Evolutionary conservation across 2,113 vertebrate genomes (phyloP).

Genomic region (Copsychus sechellarum): DNA sequence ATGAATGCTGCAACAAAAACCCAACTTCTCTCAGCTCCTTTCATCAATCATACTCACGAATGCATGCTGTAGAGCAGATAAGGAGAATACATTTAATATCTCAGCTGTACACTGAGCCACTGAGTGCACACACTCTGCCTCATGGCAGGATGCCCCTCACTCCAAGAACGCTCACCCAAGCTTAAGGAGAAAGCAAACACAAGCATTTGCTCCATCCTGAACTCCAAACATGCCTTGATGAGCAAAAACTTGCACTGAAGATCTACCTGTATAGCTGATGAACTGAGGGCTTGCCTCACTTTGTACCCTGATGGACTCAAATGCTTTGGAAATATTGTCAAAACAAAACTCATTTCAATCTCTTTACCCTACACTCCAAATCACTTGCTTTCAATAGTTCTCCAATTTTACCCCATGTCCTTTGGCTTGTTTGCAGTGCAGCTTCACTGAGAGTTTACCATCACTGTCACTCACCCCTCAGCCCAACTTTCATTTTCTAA

Average conservation of each 20-base stretch:
- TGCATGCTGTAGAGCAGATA: background rate
- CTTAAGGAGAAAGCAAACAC: background rate
- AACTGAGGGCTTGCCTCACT: background rate
- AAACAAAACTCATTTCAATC: background rate
- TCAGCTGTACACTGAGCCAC: background rate
- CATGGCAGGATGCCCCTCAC: background rate
- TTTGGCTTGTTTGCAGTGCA: background rate
- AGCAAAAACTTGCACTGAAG: background rate
- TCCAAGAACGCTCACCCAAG: background rate
- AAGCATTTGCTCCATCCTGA: background rate
- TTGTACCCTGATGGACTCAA: background rate
- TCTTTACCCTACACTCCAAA: background rate
- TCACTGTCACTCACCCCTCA: background rate
- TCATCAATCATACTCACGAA: background rate
- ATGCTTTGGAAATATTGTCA: background rate
- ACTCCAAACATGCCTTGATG: background rate
- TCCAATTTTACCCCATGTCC: background rate
- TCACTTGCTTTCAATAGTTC: background rate
- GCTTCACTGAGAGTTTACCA: background rate
- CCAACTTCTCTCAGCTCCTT: background rate
- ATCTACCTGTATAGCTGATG: background rate
- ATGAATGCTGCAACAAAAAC: background rate
- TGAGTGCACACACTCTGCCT: background rate
- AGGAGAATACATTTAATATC: background rate
- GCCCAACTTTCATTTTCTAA: constrained; percentile 15